Evolutionary conservation across 2,113 vertebrate species (phyloP), one percentile per base, ranked within the genome.

Genomic region (Notechis scutatus): DNA sequence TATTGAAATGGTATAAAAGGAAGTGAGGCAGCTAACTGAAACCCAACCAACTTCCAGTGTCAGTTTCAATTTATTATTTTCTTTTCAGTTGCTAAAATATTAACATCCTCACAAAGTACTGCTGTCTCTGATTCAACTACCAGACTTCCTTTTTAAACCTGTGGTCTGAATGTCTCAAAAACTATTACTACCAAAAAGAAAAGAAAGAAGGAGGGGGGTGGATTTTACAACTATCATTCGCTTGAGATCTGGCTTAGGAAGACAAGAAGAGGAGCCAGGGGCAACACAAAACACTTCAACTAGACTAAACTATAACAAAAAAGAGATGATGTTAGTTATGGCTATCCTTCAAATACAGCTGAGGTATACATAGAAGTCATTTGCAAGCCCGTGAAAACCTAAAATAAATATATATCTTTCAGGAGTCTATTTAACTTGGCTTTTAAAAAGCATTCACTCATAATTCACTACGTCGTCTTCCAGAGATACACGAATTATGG

Each of bases 381-480:
- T 93, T 95, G 90, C 95, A 95, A 95, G 90, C 26, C 59, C 56
- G 92, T 1, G 0, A 74, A 95, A 93, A 94, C 57, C 57, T 92
- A 54, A 91, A 95, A 95, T 69, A 94, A 92, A 95, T 90, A 47
- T 86, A 50, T 92, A 74, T 94, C 88, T 90, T 92, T 94, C 74
- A 90, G 92, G 14, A 56, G 26, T 54, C 45, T 47, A 91, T 90
- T 91, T 90, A 92, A 39, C 52, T 21, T 85, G 95, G 91, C 94
- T 93, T 56, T 14, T 93, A 42, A 14, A 81, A 94, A 92, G n/a
- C 94, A 4, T 69, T 94, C 90, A 87, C 24, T 9, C 64, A 93
- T 89, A 92, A 24, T 92, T 59, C 91, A 39, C 94, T 74, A 39
- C 86, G 94, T 94, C 81, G 93, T 34, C 39, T 94, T 94, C 81